Conservation (phyloP, 2,113 vertebrate species). For the Tauraco erythrolophus region DNA sequence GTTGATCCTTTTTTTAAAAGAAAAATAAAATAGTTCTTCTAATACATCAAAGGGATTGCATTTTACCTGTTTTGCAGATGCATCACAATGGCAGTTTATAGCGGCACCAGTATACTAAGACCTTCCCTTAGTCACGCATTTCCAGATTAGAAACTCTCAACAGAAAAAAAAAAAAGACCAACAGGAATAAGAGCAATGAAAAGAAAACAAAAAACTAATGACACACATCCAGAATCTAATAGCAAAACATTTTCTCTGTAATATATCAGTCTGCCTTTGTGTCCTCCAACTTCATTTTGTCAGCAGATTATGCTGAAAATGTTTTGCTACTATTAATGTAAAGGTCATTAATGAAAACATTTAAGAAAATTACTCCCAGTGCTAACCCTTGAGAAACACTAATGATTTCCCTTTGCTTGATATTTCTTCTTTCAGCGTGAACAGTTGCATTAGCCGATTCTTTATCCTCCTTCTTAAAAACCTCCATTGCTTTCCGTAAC, state of each 20-base stretch:
- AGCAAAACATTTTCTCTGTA: neutral
- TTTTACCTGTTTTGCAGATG: neutral
- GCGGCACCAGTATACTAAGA: neutral
- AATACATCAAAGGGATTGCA: neutral
- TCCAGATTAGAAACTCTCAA: neutral
- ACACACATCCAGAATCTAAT: neutral
- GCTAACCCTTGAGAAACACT: conserved; percentile 23
- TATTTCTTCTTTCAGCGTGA: neutral
- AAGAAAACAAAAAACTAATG: neutral
- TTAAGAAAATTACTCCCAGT: conserved; percentile 35
- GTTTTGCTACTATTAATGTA: conserved; percentile 10
- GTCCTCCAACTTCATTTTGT: conserved; percentile 2
- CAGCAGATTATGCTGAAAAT: neutral
- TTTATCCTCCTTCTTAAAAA: neutral
- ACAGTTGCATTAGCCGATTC: neutral
- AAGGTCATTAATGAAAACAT: conserved; percentile 41
- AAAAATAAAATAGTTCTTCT: neutral
- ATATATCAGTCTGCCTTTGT: neutral
- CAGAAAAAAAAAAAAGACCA: neutral
- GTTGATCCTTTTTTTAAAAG: neutral
- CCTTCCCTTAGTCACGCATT: neutral
- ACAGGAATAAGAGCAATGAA: neutral
- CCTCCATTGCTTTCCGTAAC: neutral
- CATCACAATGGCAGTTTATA: neutral
- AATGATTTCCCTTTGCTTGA: conserved; percentile 14